phyloP scores from a whole-genome alignment of 2,888 invertebrate genomes.

The Ariolimax columbianus region DNA sequence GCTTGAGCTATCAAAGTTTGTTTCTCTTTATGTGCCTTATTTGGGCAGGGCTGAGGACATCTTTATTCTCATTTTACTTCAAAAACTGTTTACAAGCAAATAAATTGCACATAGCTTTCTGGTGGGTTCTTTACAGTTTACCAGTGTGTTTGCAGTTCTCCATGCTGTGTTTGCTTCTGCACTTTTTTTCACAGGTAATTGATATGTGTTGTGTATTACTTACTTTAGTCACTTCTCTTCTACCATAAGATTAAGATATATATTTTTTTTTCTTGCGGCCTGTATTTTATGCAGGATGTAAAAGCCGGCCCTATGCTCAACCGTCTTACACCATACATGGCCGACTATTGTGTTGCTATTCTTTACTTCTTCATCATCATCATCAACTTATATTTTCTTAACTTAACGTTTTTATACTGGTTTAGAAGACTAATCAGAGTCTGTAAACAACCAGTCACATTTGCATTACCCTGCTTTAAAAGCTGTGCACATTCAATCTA shows the following conservation, averaged over 20 bases:
- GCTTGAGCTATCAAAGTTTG: constrained; percentile 77
- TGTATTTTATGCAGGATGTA: no score
- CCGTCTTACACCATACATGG: no score
- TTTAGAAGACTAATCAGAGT: no score
- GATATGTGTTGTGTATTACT: neutral
- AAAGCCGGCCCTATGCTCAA: no score
- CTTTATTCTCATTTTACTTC: constrained; percentile 78
- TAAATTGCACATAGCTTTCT: constrained; percentile 65
- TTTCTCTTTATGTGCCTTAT: constrained; percentile 76
- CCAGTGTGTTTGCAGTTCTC: constrained; percentile 78
- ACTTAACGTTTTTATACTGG: no score
- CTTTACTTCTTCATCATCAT: no score
- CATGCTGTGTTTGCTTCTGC: constrained; percentile 75
- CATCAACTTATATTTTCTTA: no score
- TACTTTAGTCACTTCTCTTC: neutral
- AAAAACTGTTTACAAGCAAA: constrained; percentile 72
- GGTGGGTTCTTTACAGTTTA: constrained; percentile 77
- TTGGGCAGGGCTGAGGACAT: constrained; percentile 76
- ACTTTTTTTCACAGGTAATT: constrained; percentile 77
- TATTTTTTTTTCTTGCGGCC: neutral
- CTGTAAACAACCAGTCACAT: no score
- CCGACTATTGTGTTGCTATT: no score
- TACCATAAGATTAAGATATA: neutral
- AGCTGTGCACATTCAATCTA: no score
- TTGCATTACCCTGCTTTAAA: no score